A percentile compares a stretch with the other conserved stretches of the same genome.
These are phyloP conservation scores for Ooceraea biroi DNA, from an alignment of 1,140 invertebrate genomes.

Conservation along the genomic window DNA sequence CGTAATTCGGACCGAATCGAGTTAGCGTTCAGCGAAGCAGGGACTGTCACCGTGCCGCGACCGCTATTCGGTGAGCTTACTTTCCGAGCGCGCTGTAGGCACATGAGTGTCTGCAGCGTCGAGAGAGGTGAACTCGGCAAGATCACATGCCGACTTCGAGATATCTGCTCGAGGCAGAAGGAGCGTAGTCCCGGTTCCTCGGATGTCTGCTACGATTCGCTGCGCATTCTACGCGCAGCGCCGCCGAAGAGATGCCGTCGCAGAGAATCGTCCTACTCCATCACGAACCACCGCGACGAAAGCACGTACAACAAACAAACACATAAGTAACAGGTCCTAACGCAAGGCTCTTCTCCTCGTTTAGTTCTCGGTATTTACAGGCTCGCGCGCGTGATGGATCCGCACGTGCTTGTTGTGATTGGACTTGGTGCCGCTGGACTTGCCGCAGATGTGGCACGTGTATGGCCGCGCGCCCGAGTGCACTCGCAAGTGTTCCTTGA, in stretches of 20 bases:
- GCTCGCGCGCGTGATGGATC: conserved; percentile 94
- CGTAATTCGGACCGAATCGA: neutral
- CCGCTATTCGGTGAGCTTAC: conserved; percentile 5
- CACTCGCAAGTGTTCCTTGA: conserved; percentile 94
- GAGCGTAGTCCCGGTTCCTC: conserved; percentile 17
- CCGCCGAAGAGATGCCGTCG: neutral
- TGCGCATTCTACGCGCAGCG: conserved; percentile 43
- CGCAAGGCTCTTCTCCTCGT: neutral
- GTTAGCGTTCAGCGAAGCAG: conserved; percentile 11
- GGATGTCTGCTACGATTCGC: conserved; percentile 31
- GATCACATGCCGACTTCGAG: neutral
- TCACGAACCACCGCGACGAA: conserved; percentile 10
- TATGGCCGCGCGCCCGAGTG: conserved; percentile 94
- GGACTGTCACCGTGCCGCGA: neutral
- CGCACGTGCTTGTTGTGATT: conserved; percentile 96
- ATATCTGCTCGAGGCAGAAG: conserved; percentile 22
- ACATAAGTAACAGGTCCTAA: neutral
- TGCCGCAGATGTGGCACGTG: conserved; percentile 94
- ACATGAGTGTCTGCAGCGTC: neutral
- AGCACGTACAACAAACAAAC: neutral
- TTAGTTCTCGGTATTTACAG: conserved; percentile 94
- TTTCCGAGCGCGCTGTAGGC: neutral
- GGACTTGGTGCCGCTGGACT: conserved; percentile 94
- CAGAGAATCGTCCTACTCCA: conserved; percentile 4
- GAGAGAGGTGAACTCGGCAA: neutral